Base-by-base conservation (phyloP, 2,113 vertebrate species). In the Microtus oregoni region DNA sequence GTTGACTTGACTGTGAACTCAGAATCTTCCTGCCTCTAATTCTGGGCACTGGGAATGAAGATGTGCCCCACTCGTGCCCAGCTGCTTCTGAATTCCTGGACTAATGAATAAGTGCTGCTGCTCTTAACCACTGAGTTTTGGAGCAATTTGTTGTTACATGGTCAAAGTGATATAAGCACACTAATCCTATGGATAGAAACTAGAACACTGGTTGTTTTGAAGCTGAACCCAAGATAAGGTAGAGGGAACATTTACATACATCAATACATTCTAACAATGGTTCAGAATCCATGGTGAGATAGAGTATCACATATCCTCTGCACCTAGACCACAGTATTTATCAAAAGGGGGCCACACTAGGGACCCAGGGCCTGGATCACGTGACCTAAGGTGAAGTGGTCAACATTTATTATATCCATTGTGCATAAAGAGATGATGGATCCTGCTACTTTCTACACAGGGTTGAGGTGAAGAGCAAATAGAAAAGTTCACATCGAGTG, bases 1-100 rank as follows among this genome's bases (percentile, higher is more conserved):
- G 26, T 17, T 61, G 26, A 38, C 14, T 32, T 89, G 81, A 47
- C 41, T 41, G 11, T 38, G 22, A 44, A 44, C 28, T 32, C 52
- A 44, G 17, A 41, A 32, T 73, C 70, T 22, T 44, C n/a, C 68
- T 89, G 52, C 87, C 38, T 89, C 12, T 24, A 52, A 12, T 41
- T 75, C 70, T 32, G 24, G 26, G 52, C 28, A 38, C 26, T 61
- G 26, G 35, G 19, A 58, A 58, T 22, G 26, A 38, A 75, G 26
- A 38, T 14, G 15, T 75, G n/a, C 9, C 7, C 24, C n/a, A 38
- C 28, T 38, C 17, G 22, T 61, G 26, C 35, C 47, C 14, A 58
- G 86, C 85, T 81, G 22, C 55, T 94, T 19, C n/a, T 70, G 91
- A 70, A 47, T n/a, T 90, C 68, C 78, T 93, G 52, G 9, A 35